Percentiles rank a stretch among this genome's conserved stretches.
Evolutionary conservation across 1,140 invertebrate species (phyloP).

Genomic region (Cryptotermes secundus): DNA sequence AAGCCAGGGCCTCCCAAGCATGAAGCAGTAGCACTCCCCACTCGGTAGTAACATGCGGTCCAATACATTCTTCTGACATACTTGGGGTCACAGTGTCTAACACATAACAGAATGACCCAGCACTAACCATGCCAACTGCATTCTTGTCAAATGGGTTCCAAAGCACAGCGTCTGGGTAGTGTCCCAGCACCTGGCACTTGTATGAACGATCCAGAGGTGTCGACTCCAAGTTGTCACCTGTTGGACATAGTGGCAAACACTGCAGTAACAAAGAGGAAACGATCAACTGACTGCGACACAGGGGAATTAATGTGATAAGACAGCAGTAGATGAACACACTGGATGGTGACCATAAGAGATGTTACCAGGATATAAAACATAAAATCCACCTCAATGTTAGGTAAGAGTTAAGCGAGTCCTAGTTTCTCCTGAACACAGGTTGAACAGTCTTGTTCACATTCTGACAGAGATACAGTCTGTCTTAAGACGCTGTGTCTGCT

Average conservation of each 20-base stretch:
- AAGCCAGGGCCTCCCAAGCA: too few relatives aligned
- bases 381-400: too few relatives aligned
- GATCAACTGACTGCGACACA: too few relatives aligned
- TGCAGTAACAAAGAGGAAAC: not conserved
- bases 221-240: constrained; percentile 81
- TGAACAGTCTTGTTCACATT: too few relatives aligned
- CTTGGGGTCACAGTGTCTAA: too few relatives aligned
- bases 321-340: not conserved
- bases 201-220: constrained; percentile 92
- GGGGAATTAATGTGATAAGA: not conserved
- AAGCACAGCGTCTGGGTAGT: constrained; percentile 90
- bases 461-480: too few relatives aligned
- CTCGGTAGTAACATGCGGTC: too few relatives aligned
- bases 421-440: too few relatives aligned
- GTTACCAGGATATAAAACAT: not conserved
- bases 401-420: too few relatives aligned
- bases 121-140: constrained; percentile 87
- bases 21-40: too few relatives aligned
- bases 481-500: too few relatives aligned
- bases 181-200: constrained; percentile 89
- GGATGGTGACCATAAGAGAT: not conserved
- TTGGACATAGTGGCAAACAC: constrained; percentile 42
- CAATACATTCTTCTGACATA: too few relatives aligned
- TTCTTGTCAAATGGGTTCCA: constrained; percentile 93
- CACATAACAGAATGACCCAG: not conserved